Conservation (phyloP, 2,797 vertebrate genomes). For the Micrastur ruficollis region DNA sequence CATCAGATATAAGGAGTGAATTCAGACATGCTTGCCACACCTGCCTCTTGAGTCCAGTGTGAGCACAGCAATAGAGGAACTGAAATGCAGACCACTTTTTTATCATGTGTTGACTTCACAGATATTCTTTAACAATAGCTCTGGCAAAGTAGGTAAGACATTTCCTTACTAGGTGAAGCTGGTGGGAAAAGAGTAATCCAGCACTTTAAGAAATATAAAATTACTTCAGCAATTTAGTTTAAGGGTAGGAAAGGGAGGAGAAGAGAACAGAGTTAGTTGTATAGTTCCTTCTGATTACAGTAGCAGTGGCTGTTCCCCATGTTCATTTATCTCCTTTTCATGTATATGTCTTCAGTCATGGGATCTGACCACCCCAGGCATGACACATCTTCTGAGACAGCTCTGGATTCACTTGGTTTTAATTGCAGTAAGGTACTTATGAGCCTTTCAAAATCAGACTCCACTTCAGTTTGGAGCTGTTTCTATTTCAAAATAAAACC, state of each 20-base stretch:
- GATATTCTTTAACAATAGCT: not conserved
- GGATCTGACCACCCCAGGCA: not conserved
- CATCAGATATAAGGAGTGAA: not conserved
- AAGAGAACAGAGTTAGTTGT: not conserved
- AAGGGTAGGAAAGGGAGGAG: not conserved
- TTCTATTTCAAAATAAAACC: not conserved
- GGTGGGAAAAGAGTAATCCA: not conserved
- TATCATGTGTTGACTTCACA: not conserved
- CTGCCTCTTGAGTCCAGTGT: not conserved
- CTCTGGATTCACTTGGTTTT: not conserved
- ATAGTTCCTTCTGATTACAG: not conserved
- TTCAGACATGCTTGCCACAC: not conserved
- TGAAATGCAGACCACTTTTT: not conserved
- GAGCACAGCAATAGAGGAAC: not conserved
- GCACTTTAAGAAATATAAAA: not conserved
- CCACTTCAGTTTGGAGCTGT: not conserved
- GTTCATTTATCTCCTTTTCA: not conserved
- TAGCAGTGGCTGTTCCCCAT: not conserved
- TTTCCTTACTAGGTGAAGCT: not conserved
- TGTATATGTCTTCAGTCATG: not conserved
- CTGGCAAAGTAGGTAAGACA: not conserved
- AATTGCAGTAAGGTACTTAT: not conserved
- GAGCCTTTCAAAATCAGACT: not conserved
- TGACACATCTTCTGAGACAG: not conserved
- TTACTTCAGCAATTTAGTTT: not conserved